A percentile compares a stretch with the other conserved stretches of the same genome.
phyloP scores from a whole-genome alignment of 2,888 invertebrate species.

The Malthinus flaveolus region DNA sequence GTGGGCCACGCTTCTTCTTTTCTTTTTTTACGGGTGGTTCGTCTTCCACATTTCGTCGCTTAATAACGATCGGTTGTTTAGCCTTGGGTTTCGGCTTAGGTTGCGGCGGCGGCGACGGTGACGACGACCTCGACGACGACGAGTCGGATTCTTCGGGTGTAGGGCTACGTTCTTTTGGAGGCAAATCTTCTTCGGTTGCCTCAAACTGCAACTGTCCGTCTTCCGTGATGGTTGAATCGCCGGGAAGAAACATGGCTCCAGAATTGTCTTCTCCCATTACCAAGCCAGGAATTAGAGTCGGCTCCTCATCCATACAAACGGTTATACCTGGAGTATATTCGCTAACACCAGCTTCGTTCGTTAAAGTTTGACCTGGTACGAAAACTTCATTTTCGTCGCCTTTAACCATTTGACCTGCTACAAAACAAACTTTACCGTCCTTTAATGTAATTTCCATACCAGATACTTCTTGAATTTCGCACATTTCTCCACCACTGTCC shows the following conservation, averaged over 20 bases:
- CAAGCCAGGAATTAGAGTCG: conserved; percentile 78
- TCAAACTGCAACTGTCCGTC: conserved; percentile 50
- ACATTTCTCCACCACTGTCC: conserved; percentile 61
- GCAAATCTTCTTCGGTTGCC: conserved; percentile 46
- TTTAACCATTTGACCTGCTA: conserved; percentile 77
- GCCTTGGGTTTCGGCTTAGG: conserved; percentile 39
- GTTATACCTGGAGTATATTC: conserved; percentile 80
- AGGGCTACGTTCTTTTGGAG: conserved; percentile 23
- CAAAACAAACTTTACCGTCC: conserved; percentile 71
- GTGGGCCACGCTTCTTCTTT: conserved; percentile 40
- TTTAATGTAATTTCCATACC: conserved; percentile 58
- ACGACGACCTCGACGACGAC: conserved; percentile 7
- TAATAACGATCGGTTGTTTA: conserved; percentile 46
- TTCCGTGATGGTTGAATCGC: conserved; percentile 50
- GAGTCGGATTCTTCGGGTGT: conserved; percentile 27
- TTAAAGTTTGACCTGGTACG: conserved; percentile 72
- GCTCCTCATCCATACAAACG: conserved; percentile 73
- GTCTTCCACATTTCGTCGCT: conserved; percentile 45
- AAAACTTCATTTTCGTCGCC: conserved; percentile 54
- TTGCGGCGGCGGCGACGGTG: conserved; percentile 10
- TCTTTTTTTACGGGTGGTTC: conserved; percentile 43
- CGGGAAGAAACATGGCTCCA: conserved; percentile 48
- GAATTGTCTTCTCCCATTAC: conserved; percentile 64
- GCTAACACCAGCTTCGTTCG: conserved; percentile 70
- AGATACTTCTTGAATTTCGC: conserved; percentile 64